These are phyloP conservation scores for Drosophila borealis DNA, from an alignment of 2,888 invertebrate genomes.

Conservation along the genomic window DNA sequence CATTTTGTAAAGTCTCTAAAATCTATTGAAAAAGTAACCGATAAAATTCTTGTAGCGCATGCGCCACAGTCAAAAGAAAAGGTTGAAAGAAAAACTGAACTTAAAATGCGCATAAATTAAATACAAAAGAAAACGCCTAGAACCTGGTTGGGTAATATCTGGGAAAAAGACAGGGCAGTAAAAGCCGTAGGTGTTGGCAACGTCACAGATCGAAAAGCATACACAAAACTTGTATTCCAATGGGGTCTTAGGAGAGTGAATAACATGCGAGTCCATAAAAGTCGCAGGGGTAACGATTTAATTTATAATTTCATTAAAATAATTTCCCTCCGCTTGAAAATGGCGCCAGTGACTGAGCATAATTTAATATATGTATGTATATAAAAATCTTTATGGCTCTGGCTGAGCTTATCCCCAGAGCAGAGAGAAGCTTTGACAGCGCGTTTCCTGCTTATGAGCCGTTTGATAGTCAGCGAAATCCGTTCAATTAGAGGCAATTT, in stretches of 20 bases:
- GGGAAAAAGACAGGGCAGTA: conserved; percentile 30
- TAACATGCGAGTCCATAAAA: conserved; percentile 52
- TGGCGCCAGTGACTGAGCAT: conserved; percentile 52
- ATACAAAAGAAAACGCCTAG: conserved; percentile 40
- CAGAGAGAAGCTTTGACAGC: not conserved
- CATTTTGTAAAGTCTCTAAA: conserved; percentile 2
- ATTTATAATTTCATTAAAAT: conserved; percentile 71
- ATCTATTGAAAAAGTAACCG: conserved; percentile 32
- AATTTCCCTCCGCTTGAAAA: conserved; percentile 38
- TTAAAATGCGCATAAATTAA: conserved; percentile 68
- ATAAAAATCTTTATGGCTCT: conserved; percentile 25
- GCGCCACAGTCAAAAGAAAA: conserved; percentile 50
- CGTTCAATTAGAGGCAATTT: conserved; percentile 31
- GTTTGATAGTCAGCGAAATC: conserved; percentile 19
- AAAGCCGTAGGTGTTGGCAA: conserved; percentile 68
- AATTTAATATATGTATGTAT: not conserved
- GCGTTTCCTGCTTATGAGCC: not conserved
- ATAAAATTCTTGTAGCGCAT: conserved; percentile 64
- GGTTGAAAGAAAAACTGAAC: conserved; percentile 10
- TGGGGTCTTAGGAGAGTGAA: conserved; percentile 6
- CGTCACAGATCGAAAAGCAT: conserved; percentile 42
- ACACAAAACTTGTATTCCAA: conserved; percentile 21
- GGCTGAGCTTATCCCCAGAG: conserved; percentile 7
- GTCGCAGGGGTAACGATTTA: conserved; percentile 40
- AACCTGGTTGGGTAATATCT: conserved; percentile 8